A percentile compares a stretch with the other conserved stretches of the same genome.
Conservation (phyloP, 2,888 invertebrate species). For the Trissolcus japonicus region DNA sequence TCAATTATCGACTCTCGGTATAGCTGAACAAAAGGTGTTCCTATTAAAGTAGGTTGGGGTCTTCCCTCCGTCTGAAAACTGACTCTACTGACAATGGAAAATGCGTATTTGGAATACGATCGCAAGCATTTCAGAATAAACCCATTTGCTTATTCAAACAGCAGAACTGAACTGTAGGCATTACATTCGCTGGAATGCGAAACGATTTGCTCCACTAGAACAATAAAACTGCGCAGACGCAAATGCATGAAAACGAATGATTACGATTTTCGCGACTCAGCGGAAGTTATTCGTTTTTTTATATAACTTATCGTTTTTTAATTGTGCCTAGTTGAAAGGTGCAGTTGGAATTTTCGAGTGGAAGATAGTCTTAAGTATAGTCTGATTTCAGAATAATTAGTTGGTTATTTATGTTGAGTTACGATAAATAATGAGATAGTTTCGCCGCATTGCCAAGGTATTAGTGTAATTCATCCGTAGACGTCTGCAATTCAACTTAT, state of each 20-base stretch:
- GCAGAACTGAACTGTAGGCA: slow-evolving; percentile 34
- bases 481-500: too few relatives aligned
- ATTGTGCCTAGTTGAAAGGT: not conserved
- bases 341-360: not conserved
- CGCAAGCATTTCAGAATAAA: slow-evolving; percentile 44
- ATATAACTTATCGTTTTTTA: too few relatives aligned
- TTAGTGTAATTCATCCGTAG: too few relatives aligned
- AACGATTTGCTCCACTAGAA: slow-evolving; percentile 21
- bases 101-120: slow-evolving; percentile 42
- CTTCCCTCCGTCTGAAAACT: slow-evolving; percentile 5
- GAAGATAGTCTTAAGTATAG: not conserved
- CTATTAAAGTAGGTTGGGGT: slow-evolving; percentile 26
- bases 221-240: slow-evolving; percentile 26
- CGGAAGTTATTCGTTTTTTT: not conserved
- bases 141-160: slow-evolving; percentile 51
- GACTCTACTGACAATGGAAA: slow-evolving; percentile 13
- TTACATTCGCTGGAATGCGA: slow-evolving; percentile 37
- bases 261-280: not conserved
- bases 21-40: slow-evolving; percentile 40
- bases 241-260: not conserved
- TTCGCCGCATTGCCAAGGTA: too few relatives aligned
- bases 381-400: slow-evolving; percentile 8
- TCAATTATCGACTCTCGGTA: slow-evolving; percentile 31
- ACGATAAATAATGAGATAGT: too few relatives aligned
- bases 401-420: not conserved